phyloP scores from a whole-genome alignment of 2,113 vertebrate genomes.

The Eclectus roratus region DNA sequence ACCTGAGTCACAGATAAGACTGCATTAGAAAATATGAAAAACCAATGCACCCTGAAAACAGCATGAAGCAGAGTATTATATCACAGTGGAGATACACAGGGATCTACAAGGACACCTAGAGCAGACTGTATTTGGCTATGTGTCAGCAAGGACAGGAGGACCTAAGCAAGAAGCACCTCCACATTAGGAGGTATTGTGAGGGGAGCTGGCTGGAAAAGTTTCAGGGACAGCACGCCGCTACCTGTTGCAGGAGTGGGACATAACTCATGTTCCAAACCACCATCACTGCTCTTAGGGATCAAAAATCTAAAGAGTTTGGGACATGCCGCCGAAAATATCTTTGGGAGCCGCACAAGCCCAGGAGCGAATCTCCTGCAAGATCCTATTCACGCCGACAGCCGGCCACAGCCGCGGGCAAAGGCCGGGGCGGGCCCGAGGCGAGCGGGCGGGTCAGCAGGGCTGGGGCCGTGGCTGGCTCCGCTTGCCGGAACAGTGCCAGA shows the following conservation, averaged over 20 bases:
- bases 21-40: background rate
- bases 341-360: conserved; percentile 19
- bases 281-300: conserved; percentile 58
- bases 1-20: fast-evolving
- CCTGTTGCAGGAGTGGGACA: conserved; percentile 7
- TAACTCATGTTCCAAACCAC: conserved; percentile 22
- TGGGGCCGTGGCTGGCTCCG: background rate
- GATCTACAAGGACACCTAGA: too few species aligned
- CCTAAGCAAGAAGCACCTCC: background rate
- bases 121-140: fast-evolving
- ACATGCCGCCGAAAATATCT: background rate
- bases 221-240: background rate
- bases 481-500: background rate
- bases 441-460: background rate
- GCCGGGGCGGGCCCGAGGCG: background rate
- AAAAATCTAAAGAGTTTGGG: conserved; percentile 54
- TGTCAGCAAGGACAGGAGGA: background rate
- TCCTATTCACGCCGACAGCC: fast-evolving
- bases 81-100: background rate
- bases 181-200: fast-evolving
- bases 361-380: fast-evolving
- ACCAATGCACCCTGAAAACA: background rate
- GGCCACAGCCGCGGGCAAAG: fast-evolving
- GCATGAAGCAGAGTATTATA: fast-evolving
- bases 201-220: conserved; percentile 1